A percentile compares a stretch with the other conserved stretches of the same genome.
Evolutionary conservation across 92 coral and sea anemone genomes (phyloP).

Genomic region (Phenganax marumi): DNA sequence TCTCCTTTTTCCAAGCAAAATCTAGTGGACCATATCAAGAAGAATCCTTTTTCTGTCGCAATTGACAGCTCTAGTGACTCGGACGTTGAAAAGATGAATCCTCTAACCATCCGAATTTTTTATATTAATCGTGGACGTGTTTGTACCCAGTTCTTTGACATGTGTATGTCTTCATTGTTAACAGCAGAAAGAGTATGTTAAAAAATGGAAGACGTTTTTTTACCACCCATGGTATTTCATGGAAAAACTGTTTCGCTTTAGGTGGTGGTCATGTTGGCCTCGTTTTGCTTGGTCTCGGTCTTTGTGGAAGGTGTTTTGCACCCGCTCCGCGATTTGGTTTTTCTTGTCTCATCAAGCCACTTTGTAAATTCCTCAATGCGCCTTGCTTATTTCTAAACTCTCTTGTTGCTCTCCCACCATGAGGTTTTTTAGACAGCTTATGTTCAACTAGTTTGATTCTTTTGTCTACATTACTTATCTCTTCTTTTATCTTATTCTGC

Average conservation of each 20-base stretch:
- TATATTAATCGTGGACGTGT: slow-evolving; percentile 52
- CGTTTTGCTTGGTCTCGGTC: too few species aligned
- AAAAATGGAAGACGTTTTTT: slow-evolving; percentile 37
- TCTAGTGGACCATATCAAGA: slow-evolving; percentile 55
- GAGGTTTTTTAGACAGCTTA: too few species aligned
- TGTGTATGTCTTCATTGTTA: slow-evolving; percentile 59
- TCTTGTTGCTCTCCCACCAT: too few species aligned
- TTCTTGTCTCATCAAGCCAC: too few species aligned
- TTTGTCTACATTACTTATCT: too few species aligned
- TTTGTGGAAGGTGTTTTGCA: too few species aligned
- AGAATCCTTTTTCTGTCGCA: slow-evolving; percentile 46
- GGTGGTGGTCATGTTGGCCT: too few species aligned
- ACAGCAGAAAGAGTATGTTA: slow-evolving; percentile 46
- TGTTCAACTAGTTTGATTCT: too few species aligned
- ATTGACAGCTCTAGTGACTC: slow-evolving; percentile 53
- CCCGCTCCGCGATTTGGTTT: too few species aligned
- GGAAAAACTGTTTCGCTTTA: slow-evolving; percentile 56
- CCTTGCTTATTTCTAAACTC: too few species aligned
- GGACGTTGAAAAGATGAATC: slow-evolving; percentile 57
- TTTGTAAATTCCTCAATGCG: too few species aligned
- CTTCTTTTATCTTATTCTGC: too few species aligned
- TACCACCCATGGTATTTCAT: slow-evolving; percentile 28
- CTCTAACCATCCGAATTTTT: slow-evolving; percentile 55
- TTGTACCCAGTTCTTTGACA: slow-evolving; percentile 53
- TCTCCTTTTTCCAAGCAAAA: slow-evolving; percentile 61